Evolutionary conservation across 2,113 vertebrate species (phyloP).

Genomic region (Haemorhous mexicanus): DNA sequence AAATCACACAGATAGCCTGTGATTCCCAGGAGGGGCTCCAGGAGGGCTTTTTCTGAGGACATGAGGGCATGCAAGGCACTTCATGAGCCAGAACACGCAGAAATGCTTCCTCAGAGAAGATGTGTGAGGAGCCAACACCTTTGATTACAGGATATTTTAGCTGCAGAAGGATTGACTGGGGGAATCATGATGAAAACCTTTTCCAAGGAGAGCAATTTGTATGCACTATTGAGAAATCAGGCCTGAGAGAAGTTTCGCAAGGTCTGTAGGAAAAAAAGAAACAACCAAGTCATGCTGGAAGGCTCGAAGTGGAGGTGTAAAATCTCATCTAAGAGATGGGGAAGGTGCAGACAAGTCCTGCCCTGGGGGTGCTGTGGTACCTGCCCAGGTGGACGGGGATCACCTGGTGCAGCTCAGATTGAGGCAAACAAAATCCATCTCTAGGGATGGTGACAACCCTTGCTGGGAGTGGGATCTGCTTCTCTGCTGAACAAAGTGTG

Average conservation of each 20-base stretch:
- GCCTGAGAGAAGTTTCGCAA: background rate
- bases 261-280: background rate
- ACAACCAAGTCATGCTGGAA: background rate
- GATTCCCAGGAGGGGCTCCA: background rate
- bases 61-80: background rate
- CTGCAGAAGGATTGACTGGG: background rate
- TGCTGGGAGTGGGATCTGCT: background rate
- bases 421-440: background rate
- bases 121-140: background rate
- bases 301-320: background rate
- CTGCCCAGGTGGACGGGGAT: background rate
- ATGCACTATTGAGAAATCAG: constrained; percentile 20
- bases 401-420: background rate
- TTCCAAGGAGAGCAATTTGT: constrained; percentile 21
- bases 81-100: background rate
- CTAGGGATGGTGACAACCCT: background rate
- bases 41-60: background rate
- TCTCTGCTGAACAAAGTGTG: background rate
- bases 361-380: background rate
- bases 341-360: background rate
- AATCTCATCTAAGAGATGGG: background rate
- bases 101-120: background rate
- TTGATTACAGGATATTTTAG: constrained; percentile 17
- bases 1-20: background rate
- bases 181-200: constrained; percentile 12